Evolutionary conservation across 2,113 vertebrate species (phyloP).

Genomic region (Crotophaga sulcirostris): DNA sequence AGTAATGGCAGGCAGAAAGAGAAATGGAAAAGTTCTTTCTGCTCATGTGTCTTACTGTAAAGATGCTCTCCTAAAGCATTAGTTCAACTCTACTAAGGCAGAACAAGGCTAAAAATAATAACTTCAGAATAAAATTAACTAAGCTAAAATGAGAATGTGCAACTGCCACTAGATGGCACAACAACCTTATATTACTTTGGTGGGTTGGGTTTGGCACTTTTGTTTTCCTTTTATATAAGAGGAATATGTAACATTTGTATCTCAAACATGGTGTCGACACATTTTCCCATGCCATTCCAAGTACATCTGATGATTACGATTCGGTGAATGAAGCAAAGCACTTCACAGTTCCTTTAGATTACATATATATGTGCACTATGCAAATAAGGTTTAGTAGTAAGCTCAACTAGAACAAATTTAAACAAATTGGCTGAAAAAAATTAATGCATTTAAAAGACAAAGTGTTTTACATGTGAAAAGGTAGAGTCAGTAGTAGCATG

Average conservation of each 20-base stretch:
- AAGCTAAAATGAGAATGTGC: background rate
- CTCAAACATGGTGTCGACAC: background rate
- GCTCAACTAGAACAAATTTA: background rate
- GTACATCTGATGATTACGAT: background rate
- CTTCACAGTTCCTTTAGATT: background rate
- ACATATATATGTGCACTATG: background rate
- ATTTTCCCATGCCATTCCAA: background rate
- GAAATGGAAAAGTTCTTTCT: background rate
- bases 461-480: background rate
- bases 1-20: background rate
- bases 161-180: slow-evolving; percentile 74
- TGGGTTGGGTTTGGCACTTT: background rate
- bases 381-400: background rate
- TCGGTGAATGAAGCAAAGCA: background rate
- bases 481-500: background rate
- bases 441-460: background rate
- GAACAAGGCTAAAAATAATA: slow-evolving; percentile 56
- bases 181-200: background rate
- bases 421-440: background rate
- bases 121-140: background rate
- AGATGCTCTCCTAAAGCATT: slow-evolving; percentile 36
- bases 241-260: slow-evolving; percentile 23
- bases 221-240: slow-evolving; percentile 12
- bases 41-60: background rate
- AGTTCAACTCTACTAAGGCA: slow-evolving; percentile 26